phyloP scores from a whole-genome alignment of 2,113 vertebrate genomes.

The Bungarus multicinctus region DNA sequence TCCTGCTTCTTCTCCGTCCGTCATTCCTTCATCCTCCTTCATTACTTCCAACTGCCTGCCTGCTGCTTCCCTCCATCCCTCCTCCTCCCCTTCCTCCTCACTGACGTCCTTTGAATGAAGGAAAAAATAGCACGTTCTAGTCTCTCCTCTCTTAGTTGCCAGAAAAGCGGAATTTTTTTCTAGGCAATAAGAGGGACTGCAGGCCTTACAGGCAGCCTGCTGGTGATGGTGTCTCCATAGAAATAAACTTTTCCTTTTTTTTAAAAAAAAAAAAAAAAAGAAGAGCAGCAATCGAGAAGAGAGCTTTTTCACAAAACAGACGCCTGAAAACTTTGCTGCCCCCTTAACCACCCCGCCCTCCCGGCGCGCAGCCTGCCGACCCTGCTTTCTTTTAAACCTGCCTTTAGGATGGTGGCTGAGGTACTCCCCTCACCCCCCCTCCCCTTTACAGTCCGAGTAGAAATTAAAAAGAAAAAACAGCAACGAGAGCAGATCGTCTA shows the following conservation, averaged over 20 bases:
- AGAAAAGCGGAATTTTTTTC: not conserved
- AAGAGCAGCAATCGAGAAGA: no score
- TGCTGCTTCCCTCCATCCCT: no score
- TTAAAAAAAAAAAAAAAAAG: not conserved
- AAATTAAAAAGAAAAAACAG: not conserved
- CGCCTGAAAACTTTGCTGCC: not conserved
- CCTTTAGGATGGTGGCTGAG: not conserved
- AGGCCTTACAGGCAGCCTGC: not conserved
- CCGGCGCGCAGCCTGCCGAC: no score
- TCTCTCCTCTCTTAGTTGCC: not conserved
- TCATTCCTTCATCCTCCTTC: no score
- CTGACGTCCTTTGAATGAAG: not conserved
- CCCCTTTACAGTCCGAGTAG: not conserved
- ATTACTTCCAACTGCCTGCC: no score
- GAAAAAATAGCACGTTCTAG: not conserved
- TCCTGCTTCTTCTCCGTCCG: rapidly evolving
- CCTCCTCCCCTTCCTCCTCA: no score
- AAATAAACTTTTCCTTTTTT: not conserved
- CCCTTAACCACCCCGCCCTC: not conserved
- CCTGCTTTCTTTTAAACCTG: not conserved
- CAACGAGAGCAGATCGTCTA: not conserved
- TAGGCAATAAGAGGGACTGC: not conserved
- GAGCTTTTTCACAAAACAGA: not conserved
- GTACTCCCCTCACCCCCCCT: not conserved
- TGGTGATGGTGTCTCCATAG: not conserved